A percentile compares a stretch with the other conserved stretches of the same genome.
phyloP scores from a whole-genome alignment of 1,140 invertebrate species.

The Solen grandis region DNA sequence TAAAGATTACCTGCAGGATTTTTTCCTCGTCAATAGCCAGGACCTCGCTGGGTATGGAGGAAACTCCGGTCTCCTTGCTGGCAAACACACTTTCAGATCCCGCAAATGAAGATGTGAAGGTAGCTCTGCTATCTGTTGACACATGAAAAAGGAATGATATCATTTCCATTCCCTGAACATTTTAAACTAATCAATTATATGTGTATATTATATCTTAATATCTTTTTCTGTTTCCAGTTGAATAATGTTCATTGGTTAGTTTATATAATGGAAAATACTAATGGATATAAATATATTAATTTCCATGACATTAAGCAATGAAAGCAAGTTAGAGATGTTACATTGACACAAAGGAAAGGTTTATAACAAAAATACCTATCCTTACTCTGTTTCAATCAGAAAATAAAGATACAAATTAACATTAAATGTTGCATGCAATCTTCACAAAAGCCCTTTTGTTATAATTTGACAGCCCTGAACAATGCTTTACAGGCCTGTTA shows the following conservation, averaged over 20 bases:
- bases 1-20: constrained; percentile 66
- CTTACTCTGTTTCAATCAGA: too few relatives aligned
- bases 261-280: too few relatives aligned
- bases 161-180: background rate
- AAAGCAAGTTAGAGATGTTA: background rate
- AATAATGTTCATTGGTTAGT: background rate
- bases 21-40: constrained; percentile 66
- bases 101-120: constrained; percentile 66
- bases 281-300: too few relatives aligned
- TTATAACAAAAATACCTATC: background rate
- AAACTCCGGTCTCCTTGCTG: constrained; percentile 69
- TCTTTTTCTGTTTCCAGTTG: background rate
- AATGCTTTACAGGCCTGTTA: too few relatives aligned
- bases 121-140: constrained; percentile 72
- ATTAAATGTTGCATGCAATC: too few relatives aligned
- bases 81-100: constrained; percentile 75
- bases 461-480: too few relatives aligned
- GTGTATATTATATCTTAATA: background rate
- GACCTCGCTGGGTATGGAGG: constrained; percentile 62
- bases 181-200: too few relatives aligned
- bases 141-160: constrained; percentile 22
- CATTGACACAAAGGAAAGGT: background rate
- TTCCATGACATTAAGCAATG: too few relatives aligned
- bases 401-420: too few relatives aligned
- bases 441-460: too few relatives aligned